Base-by-base conservation (phyloP, 2,797 vertebrate genomes). In the Aerospiza tachiro region DNA sequence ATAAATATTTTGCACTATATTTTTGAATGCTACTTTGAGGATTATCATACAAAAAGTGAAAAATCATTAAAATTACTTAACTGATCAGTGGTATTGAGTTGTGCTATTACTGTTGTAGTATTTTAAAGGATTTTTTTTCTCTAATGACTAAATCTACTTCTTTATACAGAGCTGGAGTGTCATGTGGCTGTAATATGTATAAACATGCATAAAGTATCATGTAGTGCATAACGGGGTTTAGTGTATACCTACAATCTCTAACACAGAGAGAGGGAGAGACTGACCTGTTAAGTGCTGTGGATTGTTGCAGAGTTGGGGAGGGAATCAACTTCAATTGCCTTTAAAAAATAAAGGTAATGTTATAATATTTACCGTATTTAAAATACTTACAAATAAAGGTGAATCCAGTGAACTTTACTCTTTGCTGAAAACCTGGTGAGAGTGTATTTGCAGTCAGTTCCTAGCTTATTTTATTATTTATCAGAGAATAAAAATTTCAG, bases 1-100 rank as follows among this genome's bases (percentile, higher is more conserved):
- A 85, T 92, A 97, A 95, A 75, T 96, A 97, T 95, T 96, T 96
- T 96, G 68, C 97, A 95, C 89, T 97, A 89, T 94, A 97, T 96
- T 97, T 97, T 97, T 98, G 89, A 96, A 96, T 94, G 84, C 95
- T 59, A 82, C 74, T 94, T 96, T 91, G 80, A 94, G 67, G 42
- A 78, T 91, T 95, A 75, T 89, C 44, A 65, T 73, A 47, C 49
- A 88, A 90, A 96, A 96, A 82, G 80, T 50, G 90, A 95, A 89
- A 91, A 95, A 58, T 52, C 63, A 90, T 95, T 97, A 98, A 97
- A 97, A 92, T 71, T 93, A 91, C 95, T 96, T 96, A 74, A 95
- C 56, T 91, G 52, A 91, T 96, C 40, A 95, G 20, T 87, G 92
- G 71, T 90, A 65, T 90, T 91, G 91, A 90, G 82, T 96, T 96